These are phyloP conservation scores for Prorops nasuta DNA, from an alignment of 1,140 invertebrate species.

Conservation along the genomic window DNA sequence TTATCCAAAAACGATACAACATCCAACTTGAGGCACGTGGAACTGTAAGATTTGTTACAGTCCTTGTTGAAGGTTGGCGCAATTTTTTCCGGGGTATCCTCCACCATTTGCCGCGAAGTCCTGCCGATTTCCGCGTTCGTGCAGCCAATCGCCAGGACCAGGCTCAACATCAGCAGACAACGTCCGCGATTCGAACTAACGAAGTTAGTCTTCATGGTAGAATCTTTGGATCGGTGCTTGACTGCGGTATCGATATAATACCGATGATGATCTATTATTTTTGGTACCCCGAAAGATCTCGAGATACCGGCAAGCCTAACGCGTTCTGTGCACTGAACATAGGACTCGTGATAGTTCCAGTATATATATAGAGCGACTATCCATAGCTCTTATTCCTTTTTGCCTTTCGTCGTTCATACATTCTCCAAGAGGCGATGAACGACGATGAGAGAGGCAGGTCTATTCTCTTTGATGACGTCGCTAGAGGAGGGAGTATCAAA, in stretches of 20 bases:
- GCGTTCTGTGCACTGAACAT: conserved; percentile 49
- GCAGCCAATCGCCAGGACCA: conserved; percentile 19
- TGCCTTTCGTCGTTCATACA: conserved; percentile 49
- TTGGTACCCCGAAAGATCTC: conserved; percentile 10
- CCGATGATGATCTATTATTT: too few species aligned
- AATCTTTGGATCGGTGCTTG: too few species aligned
- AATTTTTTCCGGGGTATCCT: conserved; percentile 34
- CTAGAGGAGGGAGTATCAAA: conserved; percentile 51
- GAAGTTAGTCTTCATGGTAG: neutral
- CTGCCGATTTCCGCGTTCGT: conserved; percentile 42
- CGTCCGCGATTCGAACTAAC: conserved; percentile 2
- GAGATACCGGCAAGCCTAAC: conserved; percentile 33
- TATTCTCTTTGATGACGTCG: conserved; percentile 28
- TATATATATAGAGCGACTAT: conserved; percentile 53
- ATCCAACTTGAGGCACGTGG: conserved; percentile 76
- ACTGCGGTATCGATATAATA: too few species aligned
- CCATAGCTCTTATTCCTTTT: conserved; percentile 49
- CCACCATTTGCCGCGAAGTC: conserved; percentile 37
- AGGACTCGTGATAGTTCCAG: conserved; percentile 40
- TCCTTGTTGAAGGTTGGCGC: conserved; percentile 56
- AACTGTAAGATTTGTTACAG: conserved; percentile 69
- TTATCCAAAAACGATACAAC: conserved; percentile 75
- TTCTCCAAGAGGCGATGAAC: conserved; percentile 42
- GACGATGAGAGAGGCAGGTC: too few species aligned
- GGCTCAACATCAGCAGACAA: conserved; percentile 4